Evolutionary conservation across 2,888 invertebrate genomes (phyloP).

Genomic region (Drosophila buzzatii): DNA sequence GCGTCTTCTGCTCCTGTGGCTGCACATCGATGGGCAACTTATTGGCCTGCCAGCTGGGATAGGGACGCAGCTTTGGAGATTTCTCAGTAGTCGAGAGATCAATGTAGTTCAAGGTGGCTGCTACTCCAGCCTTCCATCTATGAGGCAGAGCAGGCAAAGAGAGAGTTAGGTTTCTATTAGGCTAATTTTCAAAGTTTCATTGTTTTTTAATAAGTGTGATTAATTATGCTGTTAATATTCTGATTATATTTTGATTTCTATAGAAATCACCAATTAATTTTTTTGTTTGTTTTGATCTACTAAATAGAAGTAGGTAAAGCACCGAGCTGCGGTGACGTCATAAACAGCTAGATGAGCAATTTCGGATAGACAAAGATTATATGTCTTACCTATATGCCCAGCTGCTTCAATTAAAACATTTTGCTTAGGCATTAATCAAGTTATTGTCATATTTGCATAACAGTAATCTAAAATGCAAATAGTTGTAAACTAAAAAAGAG

Average conservation of each 20-base stretch:
- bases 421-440: constrained; percentile 35
- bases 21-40: constrained; percentile 88
- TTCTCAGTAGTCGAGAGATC: constrained; percentile 87
- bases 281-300: background rate
- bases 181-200: background rate
- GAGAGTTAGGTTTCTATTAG: background rate
- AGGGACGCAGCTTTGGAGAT: constrained; percentile 91
- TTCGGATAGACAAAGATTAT: constrained; percentile 5
- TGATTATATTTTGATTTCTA: background rate
- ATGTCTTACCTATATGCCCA: background rate
- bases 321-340: constrained; percentile 57
- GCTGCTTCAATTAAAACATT: constrained; percentile 36
- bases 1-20: constrained; percentile 68
- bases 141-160: background rate
- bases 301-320: constrained; percentile 28
- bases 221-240: background rate
- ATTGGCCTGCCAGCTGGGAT: constrained; percentile 92
- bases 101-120: constrained; percentile 89
- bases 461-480: constrained; percentile 57
- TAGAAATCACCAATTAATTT: background rate
- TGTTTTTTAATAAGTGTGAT: background rate
- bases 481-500: constrained; percentile 29
- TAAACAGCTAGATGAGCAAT: background rate
- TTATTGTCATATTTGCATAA: constrained; percentile 63
- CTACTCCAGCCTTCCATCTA: constrained; percentile 90